Evolutionary conservation across 2,888 invertebrate genomes (phyloP), one percentile per base, ranked within the genome.

Genomic region (Meiosimyza decipiens): DNA sequence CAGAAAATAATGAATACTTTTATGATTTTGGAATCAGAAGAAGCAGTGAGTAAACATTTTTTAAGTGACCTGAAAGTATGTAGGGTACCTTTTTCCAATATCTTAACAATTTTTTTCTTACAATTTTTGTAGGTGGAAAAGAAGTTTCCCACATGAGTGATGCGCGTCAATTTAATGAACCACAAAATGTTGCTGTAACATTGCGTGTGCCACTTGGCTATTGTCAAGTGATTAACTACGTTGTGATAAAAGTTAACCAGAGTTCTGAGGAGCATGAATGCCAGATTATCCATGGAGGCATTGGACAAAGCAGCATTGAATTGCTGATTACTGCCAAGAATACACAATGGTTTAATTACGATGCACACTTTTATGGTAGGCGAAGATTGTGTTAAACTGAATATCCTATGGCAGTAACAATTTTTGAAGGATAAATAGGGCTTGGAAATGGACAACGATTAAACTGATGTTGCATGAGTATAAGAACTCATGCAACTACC

Each of bases 261-360:
- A 71, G 68, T 54, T 76, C 75, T 28, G 16, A n/a, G 4, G 49
- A 65, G 2, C 72, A 71, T 49, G 69, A 72, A 5, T 71, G 72
- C 3, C 6, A 66, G 28, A 71, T 75, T 9, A 49, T 75, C 1
- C 51, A 22, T 3, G 75, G 75, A 13, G 72, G 72, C 15, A 75
- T 71, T 50, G 74, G 69, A 6, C 33, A 69, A 51, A 51, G 63
- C 16, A 52, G 50, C 50, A 71, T 74, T 51, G 65, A 68, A n/a
- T 51, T 75, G 13, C 47, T 71, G 65, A n/a, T 75, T 3, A 71
- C 64, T 9, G 71, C 73, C 9, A 16, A 40, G 18, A 66, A 69
- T 55, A 74, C 75, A 12, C 62, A 60, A 49, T 73, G 74, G 74
- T 66, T 73, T 6, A 70, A 69, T 16, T 75, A 75, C 57, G 75